Base-by-base conservation (phyloP, 2,113 vertebrate species). In the Callopanchax toddi region DNA sequence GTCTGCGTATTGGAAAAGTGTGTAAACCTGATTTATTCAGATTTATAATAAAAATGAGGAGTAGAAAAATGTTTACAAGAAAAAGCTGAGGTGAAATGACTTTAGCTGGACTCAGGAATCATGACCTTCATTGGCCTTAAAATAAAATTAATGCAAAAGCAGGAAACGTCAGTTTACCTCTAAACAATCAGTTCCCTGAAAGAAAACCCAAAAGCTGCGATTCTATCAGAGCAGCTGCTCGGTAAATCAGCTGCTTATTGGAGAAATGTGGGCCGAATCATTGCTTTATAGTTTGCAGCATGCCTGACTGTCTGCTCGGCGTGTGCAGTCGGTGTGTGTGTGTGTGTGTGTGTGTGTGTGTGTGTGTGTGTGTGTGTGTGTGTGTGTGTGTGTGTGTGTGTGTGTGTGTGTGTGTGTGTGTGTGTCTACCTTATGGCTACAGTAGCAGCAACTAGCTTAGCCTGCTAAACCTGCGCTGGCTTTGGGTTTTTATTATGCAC, bases 381-480 rank as follows among this genome's bases (percentile, higher is more conserved):
- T 32, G 26, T 20, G 65, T 39, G 53, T 48, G 26, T 12, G 9
- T n/a, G 34, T 45, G 11, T 53, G 21, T 11, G 15, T 39, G 37
- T 55, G 68, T 60, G 72, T 22, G 25, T 43, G 75, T 37, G 58
- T 57, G 34, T 26, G 53, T 26, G 48, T 69, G 65, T 48, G 34
- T 76, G 49, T 77, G 46, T 78, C 61, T 74, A 68, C 67, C 78
- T 79, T 85, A 69, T 74, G 64, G 80, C 80, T 83, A 86, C 85
- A 79, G 89, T 82, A 89, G 84, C 83, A 76, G 84, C 83, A 88
- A 91, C 25, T 90, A 89, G 87, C 90, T 78, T 90, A 89, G 87
- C 88, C 61, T 85, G 84, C 84, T 67, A 87, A 85, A 87, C 71
- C 78, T 81, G 71, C 78, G 60, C 80, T 68, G 85, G 69, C 71